A percentile compares a stretch with the other conserved stretches of the same genome.
Evolutionary conservation across 2,113 vertebrate genomes (phyloP).

Genomic region (Amia ocellicauda): DNA sequence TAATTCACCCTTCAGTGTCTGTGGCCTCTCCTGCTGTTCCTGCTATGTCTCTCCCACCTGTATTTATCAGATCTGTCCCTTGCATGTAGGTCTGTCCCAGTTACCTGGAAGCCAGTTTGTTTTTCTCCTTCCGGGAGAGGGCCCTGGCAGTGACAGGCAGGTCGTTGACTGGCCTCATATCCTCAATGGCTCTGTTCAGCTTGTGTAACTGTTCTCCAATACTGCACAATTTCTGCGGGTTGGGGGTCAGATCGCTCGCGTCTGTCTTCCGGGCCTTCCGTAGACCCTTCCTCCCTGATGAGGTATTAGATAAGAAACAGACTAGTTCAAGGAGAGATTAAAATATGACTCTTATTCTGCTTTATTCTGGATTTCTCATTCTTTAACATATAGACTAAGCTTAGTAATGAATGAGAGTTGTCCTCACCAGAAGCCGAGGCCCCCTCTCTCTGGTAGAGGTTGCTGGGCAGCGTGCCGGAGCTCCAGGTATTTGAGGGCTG

Average conservation of each 20-base stretch:
- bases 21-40: too few relatives aligned
- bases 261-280: constrained; percentile 67
- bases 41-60: too few relatives aligned
- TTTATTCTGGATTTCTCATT: too few relatives aligned
- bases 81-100: background rate
- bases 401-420: too few relatives aligned
- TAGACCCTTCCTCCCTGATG: constrained; percentile 58
- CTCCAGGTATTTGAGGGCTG: constrained; percentile 60
- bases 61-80: background rate
- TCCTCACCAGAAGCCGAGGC: constrained; percentile 28
- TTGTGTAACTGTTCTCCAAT: constrained; percentile 69
- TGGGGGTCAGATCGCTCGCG: constrained; percentile 66
- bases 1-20: background rate
- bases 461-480: constrained; percentile 66
- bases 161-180: constrained; percentile 63
- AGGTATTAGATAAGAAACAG: background rate
- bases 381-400: too few relatives aligned
- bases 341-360: too few relatives aligned
- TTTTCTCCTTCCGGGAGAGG: constrained; percentile 67
- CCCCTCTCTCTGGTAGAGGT: constrained; percentile 63
- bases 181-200: constrained; percentile 63
- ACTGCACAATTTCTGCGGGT: constrained; percentile 65
- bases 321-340: too few relatives aligned
- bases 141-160: constrained; percentile 61
- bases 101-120: constrained; percentile 68